Evolutionary conservation across 2,797 vertebrate genomes (phyloP).

Genomic region (Anniella stebbinsi): DNA sequence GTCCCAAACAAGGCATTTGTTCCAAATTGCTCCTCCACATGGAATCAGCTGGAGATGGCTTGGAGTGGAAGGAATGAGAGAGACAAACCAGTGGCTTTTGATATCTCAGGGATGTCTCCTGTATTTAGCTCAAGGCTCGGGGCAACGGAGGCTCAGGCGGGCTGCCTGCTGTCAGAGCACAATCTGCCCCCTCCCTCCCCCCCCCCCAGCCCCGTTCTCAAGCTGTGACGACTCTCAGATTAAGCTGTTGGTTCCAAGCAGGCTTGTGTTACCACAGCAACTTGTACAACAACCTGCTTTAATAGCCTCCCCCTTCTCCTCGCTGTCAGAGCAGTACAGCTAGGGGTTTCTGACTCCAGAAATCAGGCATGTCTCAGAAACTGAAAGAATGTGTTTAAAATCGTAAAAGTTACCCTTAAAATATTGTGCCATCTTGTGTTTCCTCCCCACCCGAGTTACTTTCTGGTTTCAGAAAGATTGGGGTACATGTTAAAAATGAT

Average conservation of each 20-base stretch:
- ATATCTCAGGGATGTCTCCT: neutral
- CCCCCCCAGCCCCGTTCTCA: neutral
- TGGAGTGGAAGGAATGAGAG: neutral
- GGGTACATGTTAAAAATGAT: neutral
- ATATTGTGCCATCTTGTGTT: neutral
- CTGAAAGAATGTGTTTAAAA: neutral
- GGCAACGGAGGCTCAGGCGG: neutral
- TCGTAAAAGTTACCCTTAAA: neutral
- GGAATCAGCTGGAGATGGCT: neutral
- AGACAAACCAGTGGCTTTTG: slow-evolving; percentile 17
- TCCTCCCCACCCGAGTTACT: neutral
- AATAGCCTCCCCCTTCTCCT: neutral
- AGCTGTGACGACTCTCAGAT: neutral
- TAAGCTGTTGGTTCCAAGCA: neutral
- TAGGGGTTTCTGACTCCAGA: neutral
- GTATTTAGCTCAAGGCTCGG: neutral
- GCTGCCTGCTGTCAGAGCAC: neutral
- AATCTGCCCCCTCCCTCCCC: neutral
- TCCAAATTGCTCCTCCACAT: rapidly evolving
- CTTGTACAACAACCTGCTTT: slow-evolving; percentile 29
- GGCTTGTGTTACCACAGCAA: slow-evolving; percentile 42
- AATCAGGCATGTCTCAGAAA: neutral
- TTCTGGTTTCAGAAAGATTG: neutral
- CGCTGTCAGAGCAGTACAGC: neutral
- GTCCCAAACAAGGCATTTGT: neutral